Evolutionary conservation across 1,140 invertebrate species (phyloP).

Genomic region (Macrobrachium rosenbergii): DNA sequence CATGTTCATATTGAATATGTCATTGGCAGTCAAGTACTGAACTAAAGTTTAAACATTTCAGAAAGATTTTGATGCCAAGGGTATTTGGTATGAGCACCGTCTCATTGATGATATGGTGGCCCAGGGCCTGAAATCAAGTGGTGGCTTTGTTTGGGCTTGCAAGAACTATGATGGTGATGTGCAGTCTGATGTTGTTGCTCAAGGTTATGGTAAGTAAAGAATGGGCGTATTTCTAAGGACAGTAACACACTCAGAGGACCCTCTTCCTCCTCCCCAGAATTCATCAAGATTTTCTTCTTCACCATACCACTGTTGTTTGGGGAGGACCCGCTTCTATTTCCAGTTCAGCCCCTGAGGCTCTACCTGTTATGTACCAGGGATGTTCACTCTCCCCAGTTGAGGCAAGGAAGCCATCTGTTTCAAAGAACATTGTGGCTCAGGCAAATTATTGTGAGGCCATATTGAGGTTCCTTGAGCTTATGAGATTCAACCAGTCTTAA

Average conservation of each 20-base stretch:
- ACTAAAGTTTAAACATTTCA: conserved; percentile 67
- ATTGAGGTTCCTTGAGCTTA: too few relatives aligned
- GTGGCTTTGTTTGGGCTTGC: conserved; percentile 93
- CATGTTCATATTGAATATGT: neutral
- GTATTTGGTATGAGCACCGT: conserved; percentile 93
- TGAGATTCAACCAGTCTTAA: too few relatives aligned
- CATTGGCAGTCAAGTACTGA: neutral
- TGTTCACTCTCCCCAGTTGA: too few relatives aligned
- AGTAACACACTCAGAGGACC: neutral
- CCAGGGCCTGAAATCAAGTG: conserved; percentile 86
- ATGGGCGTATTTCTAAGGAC: neutral
- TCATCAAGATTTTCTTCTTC: too few relatives aligned
- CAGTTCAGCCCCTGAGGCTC: too few relatives aligned
- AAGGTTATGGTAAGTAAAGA: conserved; percentile 78
- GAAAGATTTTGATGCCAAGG: conserved; percentile 80
- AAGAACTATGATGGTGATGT: conserved; percentile 95
- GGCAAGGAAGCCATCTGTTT: too few relatives aligned
- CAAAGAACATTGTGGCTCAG: too few relatives aligned
- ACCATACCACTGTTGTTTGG: too few relatives aligned
- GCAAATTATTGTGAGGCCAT: too few relatives aligned
- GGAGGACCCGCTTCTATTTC: too few relatives aligned
- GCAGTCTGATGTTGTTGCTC: conserved; percentile 89
- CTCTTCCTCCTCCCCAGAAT: too few relatives aligned
- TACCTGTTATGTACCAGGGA: too few relatives aligned
- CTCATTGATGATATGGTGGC: conserved; percentile 95